Conservation (phyloP, 1,140 invertebrate species). For the Tachypleus tridentatus region DNA sequence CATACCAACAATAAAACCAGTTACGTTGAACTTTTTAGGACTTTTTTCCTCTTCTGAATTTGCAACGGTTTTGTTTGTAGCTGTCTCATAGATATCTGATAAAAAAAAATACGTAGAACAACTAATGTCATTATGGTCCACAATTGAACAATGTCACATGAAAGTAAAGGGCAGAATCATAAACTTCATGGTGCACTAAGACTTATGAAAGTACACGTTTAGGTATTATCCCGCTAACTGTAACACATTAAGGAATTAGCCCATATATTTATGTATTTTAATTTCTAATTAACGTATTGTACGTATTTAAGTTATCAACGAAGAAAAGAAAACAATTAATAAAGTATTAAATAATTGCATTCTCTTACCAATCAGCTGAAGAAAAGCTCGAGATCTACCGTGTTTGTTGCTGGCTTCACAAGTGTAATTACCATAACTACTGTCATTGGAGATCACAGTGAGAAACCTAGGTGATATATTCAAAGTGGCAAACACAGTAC, state of each 20-base stretch:
- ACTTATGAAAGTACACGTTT: background rate
- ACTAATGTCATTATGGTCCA: background rate
- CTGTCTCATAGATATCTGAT: background rate
- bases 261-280: background rate
- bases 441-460: background rate
- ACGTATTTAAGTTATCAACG: background rate
- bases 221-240: background rate
- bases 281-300: background rate
- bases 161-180: background rate
- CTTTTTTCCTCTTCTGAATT: conserved; percentile 34
- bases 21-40: conserved; percentile 26
- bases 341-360: background rate
- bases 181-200: background rate
- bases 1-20: conserved; percentile 27
- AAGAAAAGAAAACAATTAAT: background rate
- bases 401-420: conserved; percentile 14
- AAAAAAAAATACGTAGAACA: background rate
- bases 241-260: background rate
- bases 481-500: background rate
- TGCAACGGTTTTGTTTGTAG: conserved; percentile 27
- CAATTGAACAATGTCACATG: background rate
- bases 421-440: conserved; percentile 15
- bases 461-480: background rate
- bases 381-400: conserved; percentile 6
- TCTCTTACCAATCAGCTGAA: conserved; percentile 1